Evolutionary conservation across 2,888 invertebrate species (phyloP).

Genomic region (Anarsia innoxiella): DNA sequence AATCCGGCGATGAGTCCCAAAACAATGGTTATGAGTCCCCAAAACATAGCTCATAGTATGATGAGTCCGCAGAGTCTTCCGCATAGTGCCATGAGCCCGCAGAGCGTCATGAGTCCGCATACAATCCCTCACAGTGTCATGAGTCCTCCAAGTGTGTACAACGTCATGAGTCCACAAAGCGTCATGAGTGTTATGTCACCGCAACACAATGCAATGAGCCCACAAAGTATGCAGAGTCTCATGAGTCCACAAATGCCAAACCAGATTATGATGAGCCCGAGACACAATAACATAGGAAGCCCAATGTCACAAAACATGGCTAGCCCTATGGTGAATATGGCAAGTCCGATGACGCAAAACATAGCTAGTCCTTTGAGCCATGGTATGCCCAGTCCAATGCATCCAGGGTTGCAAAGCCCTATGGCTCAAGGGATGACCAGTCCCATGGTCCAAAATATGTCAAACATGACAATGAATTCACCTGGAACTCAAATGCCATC

Average conservation of each 20-base stretch:
- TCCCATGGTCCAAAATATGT: constrained; percentile 62
- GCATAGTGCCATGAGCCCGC: constrained; percentile 66
- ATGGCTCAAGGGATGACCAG: constrained; percentile 60
- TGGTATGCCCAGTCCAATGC: constrained; percentile 64
- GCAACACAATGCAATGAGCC: constrained; percentile 66
- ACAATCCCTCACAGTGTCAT: constrained; percentile 52
- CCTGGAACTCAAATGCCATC: constrained; percentile 22
- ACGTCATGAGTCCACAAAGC: constrained; percentile 68
- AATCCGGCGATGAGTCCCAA: constrained; percentile 48
- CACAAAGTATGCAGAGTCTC: constrained; percentile 62
- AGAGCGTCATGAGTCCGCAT: constrained; percentile 62
- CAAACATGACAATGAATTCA: constrained; percentile 54
- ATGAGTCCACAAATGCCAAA: constrained; percentile 66
- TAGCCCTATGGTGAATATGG: constrained; percentile 53
- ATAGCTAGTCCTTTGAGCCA: constrained; percentile 60
- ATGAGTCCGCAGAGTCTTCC: constrained; percentile 64
- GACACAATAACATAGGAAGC: constrained; percentile 54
- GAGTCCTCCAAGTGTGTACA: constrained; percentile 63
- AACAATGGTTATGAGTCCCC: constrained; percentile 55
- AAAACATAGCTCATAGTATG: constrained; percentile 58
- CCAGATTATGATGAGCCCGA: constrained; percentile 66
- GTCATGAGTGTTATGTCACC: constrained; percentile 71
- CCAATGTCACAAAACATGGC: constrained; percentile 59
- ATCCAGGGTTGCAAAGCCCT: constrained; percentile 58
- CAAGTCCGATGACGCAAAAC: constrained; percentile 47